Percentiles rank a stretch among this genome's conserved stretches.
phyloP scores from a whole-genome alignment of 2,888 invertebrate genomes.

The Caenorhabditis sulstoni region DNA sequence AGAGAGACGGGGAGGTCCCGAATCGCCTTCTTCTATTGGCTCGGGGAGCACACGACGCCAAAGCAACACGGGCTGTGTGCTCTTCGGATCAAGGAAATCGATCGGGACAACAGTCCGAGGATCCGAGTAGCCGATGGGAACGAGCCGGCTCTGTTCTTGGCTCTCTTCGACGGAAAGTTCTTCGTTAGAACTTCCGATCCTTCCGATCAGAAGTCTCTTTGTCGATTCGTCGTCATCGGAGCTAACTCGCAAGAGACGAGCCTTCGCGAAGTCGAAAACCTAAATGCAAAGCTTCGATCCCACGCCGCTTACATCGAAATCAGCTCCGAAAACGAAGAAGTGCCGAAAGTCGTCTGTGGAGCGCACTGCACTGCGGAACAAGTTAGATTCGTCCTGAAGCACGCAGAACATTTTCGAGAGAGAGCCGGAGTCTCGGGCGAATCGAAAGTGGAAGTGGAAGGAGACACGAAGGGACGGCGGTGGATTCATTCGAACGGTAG shows the following conservation, averaged over 20 bases:
- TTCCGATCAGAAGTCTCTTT: neutral
- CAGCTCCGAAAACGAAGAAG: neutral
- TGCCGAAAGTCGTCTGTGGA: conserved; percentile 31
- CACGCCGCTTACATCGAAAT: conserved; percentile 65
- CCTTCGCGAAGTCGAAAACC: conserved; percentile 53
- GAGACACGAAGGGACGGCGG: conserved; percentile 47
- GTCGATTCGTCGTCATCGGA: conserved; percentile 58
- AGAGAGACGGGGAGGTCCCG: conserved; percentile 74
- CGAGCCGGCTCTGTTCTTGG: conserved; percentile 53
- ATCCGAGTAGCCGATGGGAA: conserved; percentile 53
- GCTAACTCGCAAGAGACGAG: conserved; percentile 53
- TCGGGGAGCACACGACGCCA: conserved; percentile 69
- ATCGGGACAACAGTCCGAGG: conserved; percentile 68
- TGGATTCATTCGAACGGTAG: conserved; percentile 61
- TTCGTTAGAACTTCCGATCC: conserved; percentile 20
- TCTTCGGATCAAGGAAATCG: conserved; percentile 72
- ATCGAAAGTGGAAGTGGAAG: conserved; percentile 60
- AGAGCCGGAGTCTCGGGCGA: conserved; percentile 10
- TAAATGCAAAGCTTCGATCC: conserved; percentile 42
- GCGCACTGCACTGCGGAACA: conserved; percentile 42
- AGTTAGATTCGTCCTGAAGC: conserved; percentile 41
- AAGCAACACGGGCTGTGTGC: conserved; percentile 75
- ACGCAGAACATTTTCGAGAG: conserved; percentile 29
- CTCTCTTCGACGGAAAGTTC: conserved; percentile 53
- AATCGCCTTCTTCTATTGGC: conserved; percentile 76